Evolutionary conservation across 2,113 vertebrate genomes (phyloP).

Genomic region (Protomyctophum bolini): DNA sequence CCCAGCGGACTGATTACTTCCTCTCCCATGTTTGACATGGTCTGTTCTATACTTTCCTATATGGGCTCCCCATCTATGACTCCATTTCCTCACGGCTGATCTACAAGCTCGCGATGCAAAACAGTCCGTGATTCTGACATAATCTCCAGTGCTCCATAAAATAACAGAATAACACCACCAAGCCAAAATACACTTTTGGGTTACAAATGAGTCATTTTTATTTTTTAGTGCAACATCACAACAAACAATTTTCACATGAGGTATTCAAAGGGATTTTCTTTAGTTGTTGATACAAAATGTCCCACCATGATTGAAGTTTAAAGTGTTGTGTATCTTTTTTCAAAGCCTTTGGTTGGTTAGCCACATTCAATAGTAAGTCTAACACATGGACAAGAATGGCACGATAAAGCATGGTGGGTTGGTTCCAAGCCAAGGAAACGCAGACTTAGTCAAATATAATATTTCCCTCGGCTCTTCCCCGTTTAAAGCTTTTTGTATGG

Average conservation of each 20-base stretch:
- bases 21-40: no score
- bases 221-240: conserved; percentile 85
- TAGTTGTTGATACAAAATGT: conserved; percentile 83
- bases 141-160: background rate
- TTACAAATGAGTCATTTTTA: conserved; percentile 83
- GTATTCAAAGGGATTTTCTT: conserved; percentile 85
- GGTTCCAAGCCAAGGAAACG: conserved; percentile 65
- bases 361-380: conserved; percentile 82
- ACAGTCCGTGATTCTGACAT: background rate
- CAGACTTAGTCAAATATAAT: conserved; percentile 66
- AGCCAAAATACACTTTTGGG: conserved; percentile 50
- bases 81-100: background rate
- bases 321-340: conserved; percentile 77
- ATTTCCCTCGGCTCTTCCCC: conserved; percentile 58
- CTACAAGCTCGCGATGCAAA: background rate
- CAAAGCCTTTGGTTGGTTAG: conserved; percentile 83
- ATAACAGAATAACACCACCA: conserved; percentile 33
- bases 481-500: conserved; percentile 76
- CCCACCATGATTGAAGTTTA: conserved; percentile 83
- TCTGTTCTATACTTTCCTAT: no score
- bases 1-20: no score
- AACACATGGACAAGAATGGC: conserved; percentile 78
- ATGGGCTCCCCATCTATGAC: no score
- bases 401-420: conserved; percentile 74
- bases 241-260: conserved; percentile 87